Conservation (phyloP, 2,888 invertebrate species). For the Caenorhabditis sp. region DNA sequence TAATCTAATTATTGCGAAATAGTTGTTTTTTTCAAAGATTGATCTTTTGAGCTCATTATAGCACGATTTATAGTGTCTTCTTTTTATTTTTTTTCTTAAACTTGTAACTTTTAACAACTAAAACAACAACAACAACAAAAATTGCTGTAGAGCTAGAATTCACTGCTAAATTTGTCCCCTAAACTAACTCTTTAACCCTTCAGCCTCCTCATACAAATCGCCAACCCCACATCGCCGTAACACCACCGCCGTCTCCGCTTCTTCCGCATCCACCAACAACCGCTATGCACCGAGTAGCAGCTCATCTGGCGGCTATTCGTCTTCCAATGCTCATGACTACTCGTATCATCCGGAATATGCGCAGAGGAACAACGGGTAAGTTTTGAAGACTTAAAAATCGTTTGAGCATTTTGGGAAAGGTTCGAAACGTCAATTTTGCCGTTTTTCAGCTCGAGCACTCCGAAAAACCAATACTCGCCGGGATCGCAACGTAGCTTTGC, state of each 20-base stretch:
- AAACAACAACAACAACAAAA: too few relatives aligned
- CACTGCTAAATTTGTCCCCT: not conserved
- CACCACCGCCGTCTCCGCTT: conserved; percentile 60
- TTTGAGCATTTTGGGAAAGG: not conserved
- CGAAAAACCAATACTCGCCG: conserved; percentile 63
- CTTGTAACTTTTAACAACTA: conserved; percentile 10
- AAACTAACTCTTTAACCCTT: conserved; percentile 10
- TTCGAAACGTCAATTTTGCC: not conserved
- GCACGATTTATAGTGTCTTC: conserved; percentile 45
- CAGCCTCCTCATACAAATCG: conserved; percentile 67
- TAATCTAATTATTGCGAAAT: too few relatives aligned
- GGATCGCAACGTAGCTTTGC: conserved; percentile 67
- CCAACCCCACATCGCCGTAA: conserved; percentile 73
- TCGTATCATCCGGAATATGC: conserved; percentile 57
- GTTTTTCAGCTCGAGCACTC: conserved; percentile 51
- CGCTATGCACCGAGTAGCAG: conserved; percentile 43
- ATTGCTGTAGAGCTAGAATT: conserved; percentile 25
- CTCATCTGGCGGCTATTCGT: conserved; percentile 23
- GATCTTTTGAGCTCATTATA: too few relatives aligned
- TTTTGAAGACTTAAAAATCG: not conserved
- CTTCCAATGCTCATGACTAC: conserved; percentile 42
- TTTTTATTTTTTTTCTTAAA: not conserved
- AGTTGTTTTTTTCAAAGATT: too few relatives aligned
- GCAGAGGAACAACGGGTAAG: conserved; percentile 54
- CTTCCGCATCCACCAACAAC: conserved; percentile 40